Percentiles rank a stretch among this genome's conserved stretches.
Evolutionary conservation across 2,888 invertebrate species (phyloP).

Genomic region (Mesoligia furuncula): DNA sequence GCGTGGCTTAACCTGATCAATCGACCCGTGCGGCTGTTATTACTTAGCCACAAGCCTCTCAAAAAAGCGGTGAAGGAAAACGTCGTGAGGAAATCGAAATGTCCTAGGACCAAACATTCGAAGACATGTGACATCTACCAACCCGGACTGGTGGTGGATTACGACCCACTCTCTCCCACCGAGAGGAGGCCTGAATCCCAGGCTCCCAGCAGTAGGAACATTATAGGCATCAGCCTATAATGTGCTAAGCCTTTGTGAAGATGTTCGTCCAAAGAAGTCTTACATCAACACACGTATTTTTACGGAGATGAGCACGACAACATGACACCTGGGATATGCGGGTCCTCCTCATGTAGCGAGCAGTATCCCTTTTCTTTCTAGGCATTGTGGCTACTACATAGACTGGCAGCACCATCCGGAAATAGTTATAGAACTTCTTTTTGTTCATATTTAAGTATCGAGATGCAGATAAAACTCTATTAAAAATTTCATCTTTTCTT

Average conservation of each 20-base stretch:
- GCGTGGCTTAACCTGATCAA: too few species aligned
- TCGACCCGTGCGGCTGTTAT: too few species aligned
- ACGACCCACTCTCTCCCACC: too few species aligned
- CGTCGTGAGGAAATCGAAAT: too few species aligned
- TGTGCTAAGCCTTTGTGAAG: neutral
- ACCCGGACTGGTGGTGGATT: too few species aligned
- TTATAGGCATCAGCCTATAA: too few species aligned
- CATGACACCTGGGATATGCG: neutral
- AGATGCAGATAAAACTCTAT: neutral
- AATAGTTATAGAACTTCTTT: neutral
- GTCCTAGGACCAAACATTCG: too few species aligned
- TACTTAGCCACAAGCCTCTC: too few species aligned
- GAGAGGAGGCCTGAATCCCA: too few species aligned
- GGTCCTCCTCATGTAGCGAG: neutral
- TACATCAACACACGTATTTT: neutral
- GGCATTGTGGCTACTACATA: neutral
- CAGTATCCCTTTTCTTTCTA: neutral
- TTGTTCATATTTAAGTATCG: neutral
- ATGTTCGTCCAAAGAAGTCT: neutral
- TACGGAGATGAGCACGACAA: neutral
- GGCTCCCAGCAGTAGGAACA: too few species aligned
- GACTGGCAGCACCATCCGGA: neutral
- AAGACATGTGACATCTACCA: too few species aligned
- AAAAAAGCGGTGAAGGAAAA: too few species aligned
- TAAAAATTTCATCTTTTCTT: neutral